Percentiles rank a stretch among this genome's conserved stretches.
These are phyloP conservation scores for Acanthurus leucopareius DNA, from an alignment of 2,797 vertebrate species.

Conservation along the genomic window DNA sequence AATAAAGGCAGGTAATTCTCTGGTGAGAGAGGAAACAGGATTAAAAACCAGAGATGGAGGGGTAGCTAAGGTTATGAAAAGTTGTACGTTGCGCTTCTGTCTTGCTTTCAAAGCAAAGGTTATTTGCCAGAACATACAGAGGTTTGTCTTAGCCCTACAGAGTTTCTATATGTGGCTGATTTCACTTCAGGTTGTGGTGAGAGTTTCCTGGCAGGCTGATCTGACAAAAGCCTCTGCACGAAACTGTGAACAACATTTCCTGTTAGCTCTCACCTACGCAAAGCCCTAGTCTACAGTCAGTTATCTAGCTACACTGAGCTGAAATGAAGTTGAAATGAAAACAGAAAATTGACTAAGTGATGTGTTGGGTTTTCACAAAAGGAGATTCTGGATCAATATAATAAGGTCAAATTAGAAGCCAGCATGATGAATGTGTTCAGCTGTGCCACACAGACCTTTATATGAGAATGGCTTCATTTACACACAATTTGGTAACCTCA, in stretches of 20 bases:
- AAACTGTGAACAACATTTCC: conserved; percentile 82
- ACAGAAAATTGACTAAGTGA: not conserved
- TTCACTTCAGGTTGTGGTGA: conserved; percentile 84
- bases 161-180: conserved; percentile 75
- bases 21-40: conserved; percentile 27
- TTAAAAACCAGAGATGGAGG: conserved; percentile 22
- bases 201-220: conserved; percentile 82
- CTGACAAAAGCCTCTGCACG: conserved; percentile 66
- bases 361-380: not conserved
- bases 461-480: conserved; percentile 50
- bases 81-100: conserved; percentile 11
- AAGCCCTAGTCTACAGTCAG: conserved; percentile 29
- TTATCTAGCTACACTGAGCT: conserved; percentile 17
- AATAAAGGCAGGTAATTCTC: conserved; percentile 16
- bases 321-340: conserved; percentile 5
- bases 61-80: conserved; percentile 11
- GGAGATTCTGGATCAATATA: not conserved
- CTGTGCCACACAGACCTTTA: conserved; percentile 29
- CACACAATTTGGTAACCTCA: conserved; percentile 26
- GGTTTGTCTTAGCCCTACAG: conserved; percentile 36
- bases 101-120: conserved; percentile 28
- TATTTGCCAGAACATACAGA: conserved; percentile 46
- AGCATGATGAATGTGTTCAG: conserved; percentile 17
- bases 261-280: conserved; percentile 77
- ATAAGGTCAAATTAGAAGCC: conserved; percentile 20